A percentile compares a stretch with the other conserved stretches of the same genome.
phyloP scores from a whole-genome alignment of 2,888 invertebrate species.

The Schrankia costaestrigalis region DNA sequence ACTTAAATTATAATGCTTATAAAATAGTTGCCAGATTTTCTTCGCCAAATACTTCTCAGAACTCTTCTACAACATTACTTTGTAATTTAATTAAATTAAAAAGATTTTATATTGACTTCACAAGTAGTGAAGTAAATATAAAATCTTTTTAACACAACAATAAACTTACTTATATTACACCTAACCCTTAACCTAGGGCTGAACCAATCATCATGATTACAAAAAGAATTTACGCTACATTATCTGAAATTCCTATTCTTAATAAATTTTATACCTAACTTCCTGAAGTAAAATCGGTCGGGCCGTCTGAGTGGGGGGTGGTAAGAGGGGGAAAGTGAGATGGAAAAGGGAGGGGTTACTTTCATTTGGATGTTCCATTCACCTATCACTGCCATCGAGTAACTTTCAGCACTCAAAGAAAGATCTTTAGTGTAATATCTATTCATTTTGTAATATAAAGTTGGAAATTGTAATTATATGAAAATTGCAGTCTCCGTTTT shows the following conservation, averaged over 20 bases:
- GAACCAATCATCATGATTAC: slow-evolving; percentile 5
- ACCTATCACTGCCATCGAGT: slow-evolving; percentile 10
- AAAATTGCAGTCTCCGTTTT: slow-evolving; percentile 2
- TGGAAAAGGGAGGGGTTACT: slow-evolving; percentile 4
- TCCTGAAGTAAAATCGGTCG: slow-evolving; percentile 5
- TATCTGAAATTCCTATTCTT: slow-evolving; percentile 8
- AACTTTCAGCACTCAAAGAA: slow-evolving; percentile 11
- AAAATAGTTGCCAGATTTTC: too few species aligned
- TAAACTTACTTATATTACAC: too few species aligned
- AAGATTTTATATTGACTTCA: too few species aligned
- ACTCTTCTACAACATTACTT: too few species aligned
- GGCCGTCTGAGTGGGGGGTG: slow-evolving; percentile 1
- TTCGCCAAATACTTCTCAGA: too few species aligned
- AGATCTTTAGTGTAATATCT: slow-evolving; percentile 6
- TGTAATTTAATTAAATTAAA: too few species aligned
- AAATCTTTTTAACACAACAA: too few species aligned
- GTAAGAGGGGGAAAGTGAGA: not conserved
- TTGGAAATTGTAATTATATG: slow-evolving; percentile 1
- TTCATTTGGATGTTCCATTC: slow-evolving; percentile 12
- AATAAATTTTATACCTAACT: slow-evolving; percentile 10
- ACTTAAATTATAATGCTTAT: too few species aligned
- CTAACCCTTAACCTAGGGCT: not conserved
- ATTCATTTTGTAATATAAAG: slow-evolving; percentile 1
- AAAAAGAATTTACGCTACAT: slow-evolving; percentile 7
- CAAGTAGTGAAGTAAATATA: too few species aligned